Evolutionary conservation across 30 jellyfish, hydroid and myxozoan genomes (phyloP), one percentile per base, ranked within the genome.

Genomic region (Pseudorhiza aurosa): DNA sequence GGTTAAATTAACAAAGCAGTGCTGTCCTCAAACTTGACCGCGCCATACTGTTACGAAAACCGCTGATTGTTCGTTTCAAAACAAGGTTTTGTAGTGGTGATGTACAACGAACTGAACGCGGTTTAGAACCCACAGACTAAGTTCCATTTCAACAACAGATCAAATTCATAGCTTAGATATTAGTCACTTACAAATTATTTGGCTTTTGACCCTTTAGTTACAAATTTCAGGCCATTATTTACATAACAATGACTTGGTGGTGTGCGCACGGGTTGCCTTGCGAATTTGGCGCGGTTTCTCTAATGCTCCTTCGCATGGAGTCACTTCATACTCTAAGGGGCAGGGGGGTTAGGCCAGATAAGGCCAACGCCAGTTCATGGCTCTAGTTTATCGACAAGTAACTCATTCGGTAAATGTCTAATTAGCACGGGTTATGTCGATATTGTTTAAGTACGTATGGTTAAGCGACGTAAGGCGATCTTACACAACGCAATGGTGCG

Each of bases 21-120:
- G 84, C 84, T 80, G 77, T 57, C 84, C 91, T 65, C 91, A 80
- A 37, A 72, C 44, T 60, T 45, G 33, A 80, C 91, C 91, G 79
- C 91, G 65, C 26, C 32, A 78, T 35, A 43, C 83, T 64, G 79
- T 49, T 64, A 51, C 17, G 15, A 25, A 26, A 80, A 80, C 91
- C 83, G 45, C 75, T 29, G 77, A 80, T 80, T 80, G 89, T 77
- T 64, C 55, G 50, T 30, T 46, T 15, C 25, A 63, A 65, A 50
- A 62, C 69, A 46, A 25, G 73, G 56, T 70, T 51, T 62, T 80
- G 91, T 80, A 51, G 83, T 65, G 91, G 89, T 77, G 42, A 64
- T 47, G 62, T 50, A 43, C 47, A 77, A 80, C 83, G 62, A 80
- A 80, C 46, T 57, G 76, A 64, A 45, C 73, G 77, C 69, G 72